These are phyloP conservation scores for Eilema caniola DNA, from an alignment of 2,888 invertebrate genomes.

Conservation along the genomic window DNA sequence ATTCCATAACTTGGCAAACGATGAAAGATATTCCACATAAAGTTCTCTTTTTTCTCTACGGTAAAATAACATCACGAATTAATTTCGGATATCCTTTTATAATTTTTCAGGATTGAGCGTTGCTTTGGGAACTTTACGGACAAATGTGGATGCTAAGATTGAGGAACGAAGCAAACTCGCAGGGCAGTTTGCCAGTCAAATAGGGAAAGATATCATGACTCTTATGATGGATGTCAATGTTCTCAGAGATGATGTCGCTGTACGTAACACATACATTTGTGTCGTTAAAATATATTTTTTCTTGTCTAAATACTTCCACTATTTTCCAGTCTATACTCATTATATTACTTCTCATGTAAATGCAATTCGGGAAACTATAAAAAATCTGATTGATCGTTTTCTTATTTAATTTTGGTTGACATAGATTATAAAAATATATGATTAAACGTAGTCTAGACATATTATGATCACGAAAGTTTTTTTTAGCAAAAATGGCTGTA, in stretches of 20 bases:
- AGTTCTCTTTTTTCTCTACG: too few relatives aligned
- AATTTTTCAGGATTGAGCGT: conserved; percentile 85
- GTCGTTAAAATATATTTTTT: neutral
- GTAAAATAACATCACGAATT: neutral
- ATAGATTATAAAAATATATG: neutral
- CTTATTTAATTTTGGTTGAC: too few relatives aligned
- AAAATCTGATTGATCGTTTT: neutral
- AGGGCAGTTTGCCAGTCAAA: conserved; percentile 89
- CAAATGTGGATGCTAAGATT: conserved; percentile 90
- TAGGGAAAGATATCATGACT: conserved; percentile 92
- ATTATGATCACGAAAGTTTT: neutral
- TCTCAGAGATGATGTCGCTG: conserved; percentile 91
- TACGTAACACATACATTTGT: conserved; percentile 61
- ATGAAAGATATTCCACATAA: too few relatives aligned
- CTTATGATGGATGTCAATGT: conserved; percentile 91
- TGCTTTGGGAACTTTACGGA: conserved; percentile 88
- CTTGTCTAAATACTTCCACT: too few relatives aligned
- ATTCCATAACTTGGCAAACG: too few relatives aligned
- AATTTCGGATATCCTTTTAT: neutral
- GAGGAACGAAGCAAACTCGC: conserved; percentile 91
- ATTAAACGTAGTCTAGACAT: neutral
- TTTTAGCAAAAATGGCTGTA: conserved; percentile 91
- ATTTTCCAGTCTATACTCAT: too few relatives aligned
- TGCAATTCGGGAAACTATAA: too few relatives aligned
- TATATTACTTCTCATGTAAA: too few relatives aligned